Base-by-base conservation (phyloP, 1,140 invertebrate genomes). In the Leucophenga varia region DNA sequence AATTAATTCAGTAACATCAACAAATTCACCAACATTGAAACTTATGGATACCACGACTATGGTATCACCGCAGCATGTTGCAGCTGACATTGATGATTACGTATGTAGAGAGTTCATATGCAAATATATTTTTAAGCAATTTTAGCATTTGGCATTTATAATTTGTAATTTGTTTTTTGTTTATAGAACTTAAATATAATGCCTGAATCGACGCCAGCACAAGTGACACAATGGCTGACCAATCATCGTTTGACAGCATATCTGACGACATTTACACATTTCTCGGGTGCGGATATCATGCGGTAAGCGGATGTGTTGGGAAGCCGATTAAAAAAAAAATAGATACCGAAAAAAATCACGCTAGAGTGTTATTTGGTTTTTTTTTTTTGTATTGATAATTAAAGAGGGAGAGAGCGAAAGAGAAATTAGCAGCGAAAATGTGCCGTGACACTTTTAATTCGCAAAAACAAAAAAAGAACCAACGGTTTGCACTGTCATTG, bases 261-360 rank as follows among this genome's bases (percentile, higher is more conserved):
- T 65, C 76, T 85, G 2, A 76, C 81, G 22, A 87, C 86, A 2
- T 94, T 96, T 72, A 78, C 85, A 36, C 89, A 87, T 68, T 97
- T 93, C 78, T 89, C 87, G 36, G 93, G 91, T 37, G 82, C 87
- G 22, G 94, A 97, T 78, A 82, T 97, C 55, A 76, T 97, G 43
- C 65, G 71, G 71, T 74, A 16, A 47, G 56, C 58, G 6, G n/a
- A n/a, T n/a, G n/a, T n/a, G n/a, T n/a, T n/a, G n/a, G n/a, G n/a
- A n/a, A n/a, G n/a, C n/a, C n/a, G n/a, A n/a, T n/a, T n/a, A n/a
- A n/a, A n/a, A n/a, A n/a, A n/a, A n/a, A n/a, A n/a, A n/a, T n/a
- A n/a, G n/a, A n/a, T n/a, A n/a, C n/a, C n/a, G n/a, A n/a, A n/a
- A n/a, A n/a, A n/a, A n/a, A n/a, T n/a, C n/a, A n/a, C n/a, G n/a